These are phyloP conservation scores for Drosophila differens DNA, from an alignment of 2,888 invertebrate genomes.

Conservation along the genomic window DNA sequence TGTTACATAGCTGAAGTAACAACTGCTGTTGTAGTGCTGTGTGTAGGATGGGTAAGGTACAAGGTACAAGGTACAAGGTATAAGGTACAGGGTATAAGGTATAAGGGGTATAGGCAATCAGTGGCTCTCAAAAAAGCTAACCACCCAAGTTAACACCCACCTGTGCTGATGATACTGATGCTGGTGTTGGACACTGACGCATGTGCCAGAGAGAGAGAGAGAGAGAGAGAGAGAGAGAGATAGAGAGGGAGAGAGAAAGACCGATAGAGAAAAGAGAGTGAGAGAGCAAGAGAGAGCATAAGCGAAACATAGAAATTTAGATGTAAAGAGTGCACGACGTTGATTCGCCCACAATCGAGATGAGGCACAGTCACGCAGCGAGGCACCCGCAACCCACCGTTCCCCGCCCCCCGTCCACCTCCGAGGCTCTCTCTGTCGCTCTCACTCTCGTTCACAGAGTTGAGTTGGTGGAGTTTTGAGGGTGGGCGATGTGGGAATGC, in stretches of 20 bases:
- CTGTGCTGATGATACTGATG: background rate
- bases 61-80: background rate
- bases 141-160: conserved; percentile 67
- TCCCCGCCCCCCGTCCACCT: background rate
- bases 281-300: background rate
- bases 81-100: background rate
- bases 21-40: conserved; percentile 13
- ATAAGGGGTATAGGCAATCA: conserved; percentile 34
- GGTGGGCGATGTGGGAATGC: conserved; percentile 11
- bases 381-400: background rate
- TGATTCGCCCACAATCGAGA: conserved; percentile 63
- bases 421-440: background rate
- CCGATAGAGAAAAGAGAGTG: too few relatives aligned
- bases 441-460: background rate
- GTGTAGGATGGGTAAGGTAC: conserved; percentile 3
- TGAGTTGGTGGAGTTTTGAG: background rate
- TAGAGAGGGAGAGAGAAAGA: background rate
- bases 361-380: conserved; percentile 21
- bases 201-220: background rate
- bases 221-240: background rate
- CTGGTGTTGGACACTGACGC: background rate
- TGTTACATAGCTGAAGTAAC: background rate
- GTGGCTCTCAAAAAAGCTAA: conserved; percentile 44
- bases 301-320: conserved; percentile 13
- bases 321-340: conserved; percentile 35